Conservation (phyloP, 1,140 invertebrate genomes). For the Heliconius hewitsoni region DNA sequence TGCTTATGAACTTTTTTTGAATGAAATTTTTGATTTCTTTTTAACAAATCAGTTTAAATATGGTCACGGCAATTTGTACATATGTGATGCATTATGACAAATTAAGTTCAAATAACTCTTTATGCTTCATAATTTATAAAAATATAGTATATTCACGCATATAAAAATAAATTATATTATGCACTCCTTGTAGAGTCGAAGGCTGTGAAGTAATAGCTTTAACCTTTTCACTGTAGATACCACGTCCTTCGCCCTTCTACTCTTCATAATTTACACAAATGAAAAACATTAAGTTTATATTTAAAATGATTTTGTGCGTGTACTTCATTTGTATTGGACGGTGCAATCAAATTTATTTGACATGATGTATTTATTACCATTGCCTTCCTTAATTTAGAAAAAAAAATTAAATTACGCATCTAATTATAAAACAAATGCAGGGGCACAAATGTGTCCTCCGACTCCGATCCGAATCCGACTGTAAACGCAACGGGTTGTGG, state of each 20-base stretch:
- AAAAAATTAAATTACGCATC: background rate
- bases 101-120: conserved; percentile 6
- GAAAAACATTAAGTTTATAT: conserved; percentile 18
- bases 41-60: too few species aligned
- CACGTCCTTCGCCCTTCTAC: conserved; percentile 30
- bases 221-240: conserved; percentile 71
- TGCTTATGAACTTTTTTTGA: too few species aligned
- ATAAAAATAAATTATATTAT: conserved; percentile 35
- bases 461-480: too few species aligned
- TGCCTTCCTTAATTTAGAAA: background rate
- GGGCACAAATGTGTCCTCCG: too few species aligned
- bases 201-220: conserved; percentile 79
- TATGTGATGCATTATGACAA: background rate
- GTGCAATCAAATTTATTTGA: background rate
- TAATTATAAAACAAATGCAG: too few species aligned
- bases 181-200: conserved; percentile 70
- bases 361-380: too few species aligned
- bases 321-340: background rate
- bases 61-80: too few species aligned
- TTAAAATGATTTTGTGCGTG: background rate
- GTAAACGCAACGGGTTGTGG: too few species aligned
- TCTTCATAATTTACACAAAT: conserved; percentile 11
- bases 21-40: too few species aligned
- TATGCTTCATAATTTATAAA: background rate
- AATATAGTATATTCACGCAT: conserved; percentile 6